A percentile compares a stretch with the other conserved stretches of the same genome.
Conservation (phyloP, 2,797 vertebrate species). For the Meriones psammophilus region DNA sequence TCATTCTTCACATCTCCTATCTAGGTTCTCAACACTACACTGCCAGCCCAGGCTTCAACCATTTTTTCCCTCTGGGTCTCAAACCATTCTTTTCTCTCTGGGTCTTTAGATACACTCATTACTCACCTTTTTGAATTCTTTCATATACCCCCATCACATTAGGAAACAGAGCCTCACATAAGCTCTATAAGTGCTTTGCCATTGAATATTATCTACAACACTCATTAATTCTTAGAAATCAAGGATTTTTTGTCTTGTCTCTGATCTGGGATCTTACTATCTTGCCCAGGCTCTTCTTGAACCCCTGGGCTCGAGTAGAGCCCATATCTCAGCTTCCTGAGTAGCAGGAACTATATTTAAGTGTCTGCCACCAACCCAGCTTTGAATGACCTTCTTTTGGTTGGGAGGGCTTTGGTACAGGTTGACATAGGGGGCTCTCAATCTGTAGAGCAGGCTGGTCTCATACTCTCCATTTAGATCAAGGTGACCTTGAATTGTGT, state of each 20-base stretch:
- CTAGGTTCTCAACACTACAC: background rate
- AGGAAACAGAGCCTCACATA: background rate
- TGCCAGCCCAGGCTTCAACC: background rate
- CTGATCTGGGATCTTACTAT: background rate
- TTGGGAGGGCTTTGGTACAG: no score
- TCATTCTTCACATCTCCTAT: background rate
- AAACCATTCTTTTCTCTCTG: background rate
- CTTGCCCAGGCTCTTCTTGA: background rate
- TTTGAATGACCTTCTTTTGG: background rate
- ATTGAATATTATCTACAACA: background rate
- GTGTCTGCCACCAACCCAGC: background rate
- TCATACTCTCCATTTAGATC: background rate
- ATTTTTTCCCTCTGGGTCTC: background rate
- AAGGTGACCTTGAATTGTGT: background rate
- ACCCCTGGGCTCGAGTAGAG: background rate
- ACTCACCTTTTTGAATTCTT: background rate
- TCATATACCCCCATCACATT: background rate
- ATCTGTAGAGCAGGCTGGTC: background rate
- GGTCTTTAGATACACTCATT: background rate
- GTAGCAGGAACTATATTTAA: background rate
- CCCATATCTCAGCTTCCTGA: background rate
- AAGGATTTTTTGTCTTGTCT: background rate
- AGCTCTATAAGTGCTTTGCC: background rate
- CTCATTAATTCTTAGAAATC: background rate
- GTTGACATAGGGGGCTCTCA: background rate